Conservation (phyloP, 2,113 vertebrate genomes). For the Ammodytes dubius region DNA sequence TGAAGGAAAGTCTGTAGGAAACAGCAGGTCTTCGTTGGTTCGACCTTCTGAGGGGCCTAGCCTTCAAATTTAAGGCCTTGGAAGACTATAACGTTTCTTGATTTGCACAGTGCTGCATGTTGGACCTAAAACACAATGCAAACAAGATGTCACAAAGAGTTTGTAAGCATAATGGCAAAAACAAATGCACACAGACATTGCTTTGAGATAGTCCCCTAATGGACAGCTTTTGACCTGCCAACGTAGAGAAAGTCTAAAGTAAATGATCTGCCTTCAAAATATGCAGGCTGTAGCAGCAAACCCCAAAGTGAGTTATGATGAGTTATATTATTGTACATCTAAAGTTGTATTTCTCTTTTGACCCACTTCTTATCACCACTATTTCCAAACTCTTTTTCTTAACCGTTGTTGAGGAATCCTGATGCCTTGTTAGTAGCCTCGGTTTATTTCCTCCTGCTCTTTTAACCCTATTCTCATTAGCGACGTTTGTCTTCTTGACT, state of each 20-base stretch:
- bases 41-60: background rate
- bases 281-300: too few species aligned
- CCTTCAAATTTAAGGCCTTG: slow-evolving; percentile 60
- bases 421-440: too few species aligned
- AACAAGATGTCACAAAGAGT: slow-evolving; percentile 5
- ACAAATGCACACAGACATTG: slow-evolving; percentile 11
- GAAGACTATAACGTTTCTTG: slow-evolving; percentile 57
- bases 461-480: too few species aligned
- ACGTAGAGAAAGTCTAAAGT: background rate
- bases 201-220: slow-evolving; percentile 5
- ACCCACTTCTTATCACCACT: too few species aligned
- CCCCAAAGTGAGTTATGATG: too few species aligned
- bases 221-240: slow-evolving; percentile 10
- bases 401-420: too few species aligned
- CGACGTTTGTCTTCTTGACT: too few species aligned
- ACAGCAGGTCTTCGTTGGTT: slow-evolving; percentile 11
- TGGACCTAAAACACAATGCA: slow-evolving; percentile 71
- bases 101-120: slow-evolving; percentile 68
- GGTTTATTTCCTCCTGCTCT: too few species aligned
- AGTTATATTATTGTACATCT: too few species aligned
- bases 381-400: too few species aligned
- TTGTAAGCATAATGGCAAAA: slow-evolving; percentile 17
- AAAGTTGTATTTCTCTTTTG: too few species aligned
- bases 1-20: background rate
- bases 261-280: background rate